Base-by-base conservation (phyloP, 2,113 vertebrate genomes). In the Corythaixoides concolor region DNA sequence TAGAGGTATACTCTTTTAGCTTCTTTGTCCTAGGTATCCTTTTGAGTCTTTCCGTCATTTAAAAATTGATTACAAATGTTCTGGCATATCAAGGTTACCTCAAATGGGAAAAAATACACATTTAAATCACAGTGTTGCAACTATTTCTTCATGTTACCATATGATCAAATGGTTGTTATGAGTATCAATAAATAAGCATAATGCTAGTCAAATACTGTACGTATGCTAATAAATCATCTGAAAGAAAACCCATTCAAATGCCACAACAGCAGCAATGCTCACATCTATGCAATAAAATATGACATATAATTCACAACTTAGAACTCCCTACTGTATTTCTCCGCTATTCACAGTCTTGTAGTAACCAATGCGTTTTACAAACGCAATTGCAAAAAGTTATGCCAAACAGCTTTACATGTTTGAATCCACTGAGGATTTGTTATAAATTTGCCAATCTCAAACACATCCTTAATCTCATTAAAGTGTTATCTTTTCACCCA, bases 281-380 rank as follows among this genome's bases (percentile, higher is more conserved):
- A 85, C 1, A 4, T 78, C 73, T 92, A 41, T 79, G 70, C 86
- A 95, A 97, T 95, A 91, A 95, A 97, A 92, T 76, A 93, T 89
- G 86, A 87, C 90, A 97, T 55, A 69, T 70, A 94, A 95, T 92
- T 96, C 90, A 88, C 77, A 92, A 58, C 62, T 72, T 81, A 63
- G n/a, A 95, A 92, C 20, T 95, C 87, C 89, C 96, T 95, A 33
- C 43, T 95, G 95, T 62, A 93, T 88, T 96, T 91, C 74, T 79
- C n/a, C 20, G 11, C 89, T 95, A 85, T 92, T 95, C 94, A 89
- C 56, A 89, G 52, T 73, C 84, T 97, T 19, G 4, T 93, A 97
- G 96, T 95, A 97, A 79, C 89, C 95, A 95, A 95, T 97, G 95
- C 96, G 80, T 95, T 87, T 93, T 92, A 89, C 81, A 95, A 97